phyloP scores from a whole-genome alignment of 2,888 invertebrate species.

The Autographa gamma region DNA sequence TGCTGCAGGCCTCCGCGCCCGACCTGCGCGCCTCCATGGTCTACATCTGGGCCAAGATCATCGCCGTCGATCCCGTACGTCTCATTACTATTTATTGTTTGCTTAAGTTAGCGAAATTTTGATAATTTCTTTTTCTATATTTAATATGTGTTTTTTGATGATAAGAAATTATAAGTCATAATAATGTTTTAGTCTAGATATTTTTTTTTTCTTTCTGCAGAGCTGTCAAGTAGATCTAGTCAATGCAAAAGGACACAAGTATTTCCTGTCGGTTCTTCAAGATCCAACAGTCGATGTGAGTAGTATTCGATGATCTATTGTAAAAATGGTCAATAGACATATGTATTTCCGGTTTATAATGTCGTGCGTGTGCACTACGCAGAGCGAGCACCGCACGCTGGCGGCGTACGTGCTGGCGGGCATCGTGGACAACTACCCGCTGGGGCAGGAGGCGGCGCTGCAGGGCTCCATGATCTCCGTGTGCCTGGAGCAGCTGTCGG shows the following conservation, averaged over 20 bases:
- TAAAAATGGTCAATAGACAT: no score
- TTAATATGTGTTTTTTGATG: no score
- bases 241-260: constrained; percentile 97
- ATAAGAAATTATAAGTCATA: no score
- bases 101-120: background rate
- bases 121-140: no score
- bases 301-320: constrained; percentile 48
- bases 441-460: constrained; percentile 96
- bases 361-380: constrained; percentile 42
- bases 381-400: constrained; percentile 96
- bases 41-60: constrained; percentile 99
- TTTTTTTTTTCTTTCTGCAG: constrained; percentile 82
- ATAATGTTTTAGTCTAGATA: background rate
- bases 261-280: constrained; percentile 97
- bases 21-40: constrained; percentile 97
- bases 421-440: constrained; percentile 96
- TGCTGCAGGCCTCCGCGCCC: constrained; percentile 97
- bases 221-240: constrained; percentile 98
- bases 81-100: background rate
- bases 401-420: constrained; percentile 98
- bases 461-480: constrained; percentile 96
- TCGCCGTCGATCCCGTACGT: constrained; percentile 97
- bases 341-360: background rate
- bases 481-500: constrained; percentile 96
- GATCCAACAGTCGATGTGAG: constrained; percentile 95